Percentiles rank a stretch among this genome's conserved stretches.
Conservation (phyloP, 2,888 invertebrate genomes). For the Hirudinaria manillensis region DNA sequence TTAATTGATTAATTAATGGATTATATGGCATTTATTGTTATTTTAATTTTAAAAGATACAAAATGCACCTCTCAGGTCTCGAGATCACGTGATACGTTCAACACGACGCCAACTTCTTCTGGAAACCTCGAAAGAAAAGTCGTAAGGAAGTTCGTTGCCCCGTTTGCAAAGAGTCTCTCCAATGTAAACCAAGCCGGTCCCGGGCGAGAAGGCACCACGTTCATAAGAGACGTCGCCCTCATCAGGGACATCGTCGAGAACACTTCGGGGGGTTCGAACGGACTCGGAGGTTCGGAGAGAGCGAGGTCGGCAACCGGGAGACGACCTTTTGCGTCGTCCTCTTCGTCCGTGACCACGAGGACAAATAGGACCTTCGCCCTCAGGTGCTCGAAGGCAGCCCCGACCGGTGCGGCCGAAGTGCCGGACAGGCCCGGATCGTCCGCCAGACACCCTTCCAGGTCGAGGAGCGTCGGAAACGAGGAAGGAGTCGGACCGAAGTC, state of each 20-base stretch:
- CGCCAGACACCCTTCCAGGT: neutral
- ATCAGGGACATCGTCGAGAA: slow-evolving; percentile 21
- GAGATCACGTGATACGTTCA: neutral
- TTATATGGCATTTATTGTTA: neutral
- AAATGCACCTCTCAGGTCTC: neutral
- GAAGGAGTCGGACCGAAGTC: neutral
- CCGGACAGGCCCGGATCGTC: neutral
- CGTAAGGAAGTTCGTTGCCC: slow-evolving; percentile 20
- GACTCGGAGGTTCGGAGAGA: slow-evolving; percentile 2
- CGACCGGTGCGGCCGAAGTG: neutral
- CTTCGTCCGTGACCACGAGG: neutral
- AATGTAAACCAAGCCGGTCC: slow-evolving; percentile 11
- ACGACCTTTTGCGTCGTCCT: neutral
- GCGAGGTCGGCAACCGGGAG: neutral
- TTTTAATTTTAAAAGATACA: neutral
- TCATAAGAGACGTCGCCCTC: slow-evolving; percentile 18
- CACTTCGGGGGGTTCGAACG: neutral
- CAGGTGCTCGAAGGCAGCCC: slow-evolving; percentile 27
- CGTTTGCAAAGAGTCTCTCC: slow-evolving; percentile 24
- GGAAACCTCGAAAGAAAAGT: slow-evolving; percentile 1
- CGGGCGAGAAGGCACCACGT: slow-evolving; percentile 7
- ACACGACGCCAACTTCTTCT: neutral
- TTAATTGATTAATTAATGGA: neutral
- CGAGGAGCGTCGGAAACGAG: slow-evolving; percentile 19
- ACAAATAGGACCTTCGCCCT: slow-evolving; percentile 32